Base-by-base conservation (phyloP, 2,797 vertebrate species). In the Cossypha dichroa region DNA sequence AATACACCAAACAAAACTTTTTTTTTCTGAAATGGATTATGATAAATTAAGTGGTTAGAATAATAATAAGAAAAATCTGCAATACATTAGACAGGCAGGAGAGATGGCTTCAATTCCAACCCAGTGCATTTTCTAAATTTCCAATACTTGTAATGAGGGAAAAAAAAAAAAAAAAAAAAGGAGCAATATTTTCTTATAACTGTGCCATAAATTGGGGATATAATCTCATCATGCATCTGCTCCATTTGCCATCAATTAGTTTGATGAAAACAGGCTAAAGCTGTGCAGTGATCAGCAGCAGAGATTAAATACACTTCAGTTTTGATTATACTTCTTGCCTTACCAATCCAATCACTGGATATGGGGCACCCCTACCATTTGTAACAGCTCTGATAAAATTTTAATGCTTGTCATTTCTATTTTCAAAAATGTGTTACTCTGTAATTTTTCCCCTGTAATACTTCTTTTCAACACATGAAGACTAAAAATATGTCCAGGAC, bases 171-270 rank as follows among this genome's bases (percentile, higher is more conserved):
- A 59, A 56, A 48, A 15, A 48, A 60, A 62, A 52, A 82, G n/a
- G 10, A 51, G 20, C 17, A 11, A 45, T 75, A 83, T 95, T 96
- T 97, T 89, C 78, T 95, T 91, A 77, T 49, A 96, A 85, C 68
- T 3, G 8, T 96, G 66, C 87, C 87, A 69, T 91, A 84, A 95
- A 94, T 79, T 70, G 36, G 48, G 70, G 64, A 66, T 94, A 58
- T 88, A 96, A 97, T 96, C 91, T 93, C 93, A 77, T 96, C 80
- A 62, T 62, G 88, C 92, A 95, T 96, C 96, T 96, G 76, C 31
- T 95, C 95, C 96, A 93, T 96, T 96, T 98, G 91, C 89, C 74
- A 91, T 96, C 96, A 96, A 95, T 97, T 97, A 96, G 81, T 91
- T 80, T 97, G 93, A 97, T 93, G 89, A 93, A 97, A 97, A 96